Percentiles rank a stretch among this genome's conserved stretches.
phyloP scores from a whole-genome alignment of 92 coral and sea anemone genomes.

The Bergia sp. region DNA sequence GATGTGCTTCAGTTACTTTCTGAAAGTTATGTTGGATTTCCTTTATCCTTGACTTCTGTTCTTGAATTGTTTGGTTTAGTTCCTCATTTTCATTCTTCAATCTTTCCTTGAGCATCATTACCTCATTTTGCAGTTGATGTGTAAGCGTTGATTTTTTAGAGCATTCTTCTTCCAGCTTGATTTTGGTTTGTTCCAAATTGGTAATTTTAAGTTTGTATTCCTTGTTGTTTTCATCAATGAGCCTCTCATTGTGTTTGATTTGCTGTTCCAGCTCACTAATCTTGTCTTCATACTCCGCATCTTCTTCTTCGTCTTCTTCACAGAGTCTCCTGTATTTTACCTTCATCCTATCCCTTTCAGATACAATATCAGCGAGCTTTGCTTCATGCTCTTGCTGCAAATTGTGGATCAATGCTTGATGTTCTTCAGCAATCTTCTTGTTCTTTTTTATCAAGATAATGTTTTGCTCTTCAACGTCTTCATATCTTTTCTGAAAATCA shows the following conservation, averaged over 20 bases:
- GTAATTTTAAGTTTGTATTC: background rate
- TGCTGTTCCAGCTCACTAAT: background rate
- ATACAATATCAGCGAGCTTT: background rate
- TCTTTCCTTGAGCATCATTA: background rate
- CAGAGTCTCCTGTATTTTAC: background rate
- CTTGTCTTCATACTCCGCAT: constrained; percentile 25
- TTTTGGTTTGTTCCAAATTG: constrained; percentile 6
- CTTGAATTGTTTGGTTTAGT: background rate
- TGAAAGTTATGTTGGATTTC: background rate
- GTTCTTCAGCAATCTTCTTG: constrained; percentile 1
- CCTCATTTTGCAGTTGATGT: constrained; percentile 10
- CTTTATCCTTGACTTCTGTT: background rate
- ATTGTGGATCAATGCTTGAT: background rate
- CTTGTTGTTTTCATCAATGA: background rate
- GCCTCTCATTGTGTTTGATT: constrained; percentile 1
- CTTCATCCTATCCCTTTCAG: constrained; percentile 12
- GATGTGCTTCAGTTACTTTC: background rate
- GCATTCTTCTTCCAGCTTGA: background rate
- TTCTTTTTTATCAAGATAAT: background rate
- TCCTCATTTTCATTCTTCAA: background rate
- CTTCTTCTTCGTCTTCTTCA: constrained; percentile 25
- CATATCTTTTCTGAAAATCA: background rate
- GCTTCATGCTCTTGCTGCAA: constrained; percentile 20
- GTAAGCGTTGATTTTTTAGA: background rate
- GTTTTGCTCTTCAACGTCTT: background rate